Percentiles rank a stretch among this genome's conserved stretches.
phyloP scores from a whole-genome alignment of 2,113 vertebrate species.

The Callipepla squamata region DNA sequence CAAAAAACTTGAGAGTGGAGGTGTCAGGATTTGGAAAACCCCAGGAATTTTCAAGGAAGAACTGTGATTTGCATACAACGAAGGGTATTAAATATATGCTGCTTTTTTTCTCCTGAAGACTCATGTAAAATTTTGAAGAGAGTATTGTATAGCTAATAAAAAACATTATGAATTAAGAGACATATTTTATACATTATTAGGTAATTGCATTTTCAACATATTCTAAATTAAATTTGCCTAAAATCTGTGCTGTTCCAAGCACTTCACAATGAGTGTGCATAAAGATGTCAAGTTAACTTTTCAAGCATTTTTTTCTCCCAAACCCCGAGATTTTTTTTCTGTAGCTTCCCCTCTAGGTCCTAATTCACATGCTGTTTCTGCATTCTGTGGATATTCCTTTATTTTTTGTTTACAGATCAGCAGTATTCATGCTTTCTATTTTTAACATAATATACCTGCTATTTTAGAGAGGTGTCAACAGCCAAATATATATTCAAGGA shows the following conservation, averaged over 20 bases:
- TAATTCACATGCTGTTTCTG: slow-evolving; percentile 23
- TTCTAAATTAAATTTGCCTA: background rate
- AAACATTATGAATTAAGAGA: background rate
- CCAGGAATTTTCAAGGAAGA: background rate
- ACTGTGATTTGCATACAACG: background rate
- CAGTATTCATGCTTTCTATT: slow-evolving; percentile 55
- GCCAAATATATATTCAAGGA: background rate
- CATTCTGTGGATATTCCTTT: background rate
- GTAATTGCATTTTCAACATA: background rate
- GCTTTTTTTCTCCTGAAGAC: fast-evolving
- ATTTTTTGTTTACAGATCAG: background rate
- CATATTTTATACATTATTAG: background rate
- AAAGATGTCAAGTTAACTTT: background rate
- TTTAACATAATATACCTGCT: slow-evolving; percentile 38
- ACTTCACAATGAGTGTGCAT: background rate
- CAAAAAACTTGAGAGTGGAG: background rate
- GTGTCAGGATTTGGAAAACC: background rate
- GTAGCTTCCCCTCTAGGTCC: background rate
- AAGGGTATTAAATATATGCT: background rate
- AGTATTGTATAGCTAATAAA: background rate
- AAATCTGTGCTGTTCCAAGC: background rate
- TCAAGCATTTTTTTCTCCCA: background rate
- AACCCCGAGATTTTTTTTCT: background rate
- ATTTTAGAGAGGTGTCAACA: background rate
- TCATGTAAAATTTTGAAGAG: background rate